Evolutionary conservation across 2,888 invertebrate species (phyloP).

Genomic region (Cantharis rustica): DNA sequence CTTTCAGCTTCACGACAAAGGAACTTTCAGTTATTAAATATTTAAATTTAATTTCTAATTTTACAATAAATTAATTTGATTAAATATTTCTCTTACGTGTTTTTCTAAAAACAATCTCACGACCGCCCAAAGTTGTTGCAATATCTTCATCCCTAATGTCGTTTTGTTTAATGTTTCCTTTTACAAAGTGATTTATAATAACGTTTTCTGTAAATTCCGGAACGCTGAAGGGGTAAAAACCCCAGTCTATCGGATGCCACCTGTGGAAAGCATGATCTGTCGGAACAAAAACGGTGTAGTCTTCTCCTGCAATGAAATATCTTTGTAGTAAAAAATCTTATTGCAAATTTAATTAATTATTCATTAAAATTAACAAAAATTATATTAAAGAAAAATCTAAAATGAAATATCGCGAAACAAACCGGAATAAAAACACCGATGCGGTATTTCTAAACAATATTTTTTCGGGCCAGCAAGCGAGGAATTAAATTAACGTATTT

Average conservation of each 20-base stretch:
- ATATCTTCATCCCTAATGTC: conserved; percentile 61
- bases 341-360: neutral
- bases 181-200: conserved; percentile 65
- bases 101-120: conserved; percentile 62
- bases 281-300: conserved; percentile 67
- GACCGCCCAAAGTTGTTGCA: conserved; percentile 63
- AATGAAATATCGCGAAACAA: neutral
- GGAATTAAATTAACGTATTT: neutral
- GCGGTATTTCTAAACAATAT: neutral
- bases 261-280: conserved; percentile 69
- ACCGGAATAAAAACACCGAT: neutral
- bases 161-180: conserved; percentile 62
- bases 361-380: neutral
- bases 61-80: neutral
- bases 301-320: conserved; percentile 54
- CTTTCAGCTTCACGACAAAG: neutral
- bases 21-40: neutral
- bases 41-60: neutral
- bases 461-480: neutral
- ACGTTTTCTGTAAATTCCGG: conserved; percentile 67
- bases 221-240: conserved; percentile 70
- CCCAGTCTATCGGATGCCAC: conserved; percentile 73
- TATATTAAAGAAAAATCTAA: neutral
- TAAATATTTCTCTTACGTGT: conserved; percentile 57
- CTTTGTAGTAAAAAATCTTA: neutral